These are phyloP conservation scores for Irena cyanogastra DNA, from an alignment of 2,113 vertebrate genomes.

Conservation along the genomic window DNA sequence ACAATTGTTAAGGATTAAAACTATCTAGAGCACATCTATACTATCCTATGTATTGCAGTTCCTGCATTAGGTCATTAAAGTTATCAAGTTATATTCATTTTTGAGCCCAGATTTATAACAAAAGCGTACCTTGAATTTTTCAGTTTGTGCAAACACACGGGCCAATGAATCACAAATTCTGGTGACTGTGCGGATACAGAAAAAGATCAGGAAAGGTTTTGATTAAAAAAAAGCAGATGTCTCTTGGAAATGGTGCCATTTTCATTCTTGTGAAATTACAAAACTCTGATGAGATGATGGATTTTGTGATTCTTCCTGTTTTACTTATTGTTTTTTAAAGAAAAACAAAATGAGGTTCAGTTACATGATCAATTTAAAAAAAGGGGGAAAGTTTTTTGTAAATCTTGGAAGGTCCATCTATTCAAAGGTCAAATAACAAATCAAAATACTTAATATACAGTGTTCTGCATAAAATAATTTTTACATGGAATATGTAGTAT, in stretches of 20 bases:
- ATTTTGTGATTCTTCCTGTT: background rate
- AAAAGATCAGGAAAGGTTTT: background rate
- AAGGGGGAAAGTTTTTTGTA: accelerated
- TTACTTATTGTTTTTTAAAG: background rate
- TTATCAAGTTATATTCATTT: background rate
- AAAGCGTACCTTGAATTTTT: background rate
- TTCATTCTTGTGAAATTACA: background rate
- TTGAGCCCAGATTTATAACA: background rate
- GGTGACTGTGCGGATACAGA: background rate
- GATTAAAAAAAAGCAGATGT: background rate
- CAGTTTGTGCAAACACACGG: background rate
- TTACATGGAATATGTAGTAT: background rate
- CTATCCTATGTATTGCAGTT: background rate
- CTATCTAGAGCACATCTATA: background rate
- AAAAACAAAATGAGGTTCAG: background rate
- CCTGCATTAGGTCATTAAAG: background rate
- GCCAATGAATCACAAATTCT: background rate
- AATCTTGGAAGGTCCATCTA: background rate
- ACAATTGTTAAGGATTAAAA: background rate
- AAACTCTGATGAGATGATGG: background rate
- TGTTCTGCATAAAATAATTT: background rate
- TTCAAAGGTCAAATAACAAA: background rate
- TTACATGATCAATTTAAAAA: background rate
- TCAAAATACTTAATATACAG: background rate
- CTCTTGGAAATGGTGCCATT: background rate